Evolutionary conservation across 2,113 vertebrate species (phyloP).

Genomic region (Nothocercus julius): DNA sequence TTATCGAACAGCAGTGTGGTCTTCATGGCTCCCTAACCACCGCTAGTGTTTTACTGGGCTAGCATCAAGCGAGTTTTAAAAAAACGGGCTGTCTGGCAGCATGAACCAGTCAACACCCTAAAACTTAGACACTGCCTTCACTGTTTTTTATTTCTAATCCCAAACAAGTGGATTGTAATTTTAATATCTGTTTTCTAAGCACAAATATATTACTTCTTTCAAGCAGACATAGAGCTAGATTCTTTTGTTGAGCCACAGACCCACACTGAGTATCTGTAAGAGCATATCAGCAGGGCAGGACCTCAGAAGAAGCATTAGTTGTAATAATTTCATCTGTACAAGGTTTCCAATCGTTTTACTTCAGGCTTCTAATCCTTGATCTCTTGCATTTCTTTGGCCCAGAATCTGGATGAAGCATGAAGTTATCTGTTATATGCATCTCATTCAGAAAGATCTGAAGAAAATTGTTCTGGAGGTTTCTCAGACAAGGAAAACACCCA

Average conservation of each 20-base stretch:
- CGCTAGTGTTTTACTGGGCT: background rate
- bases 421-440: background rate
- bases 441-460: background rate
- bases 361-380: background rate
- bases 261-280: conserved; percentile 3
- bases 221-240: conserved; percentile 40
- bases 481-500: background rate
- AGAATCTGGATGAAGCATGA: background rate
- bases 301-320: background rate
- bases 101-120: background rate
- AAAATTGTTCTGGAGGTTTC: background rate
- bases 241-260: conserved; percentile 52
- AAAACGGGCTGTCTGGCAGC: background rate
- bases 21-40: background rate
- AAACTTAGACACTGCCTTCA: background rate
- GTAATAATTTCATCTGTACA: background rate
- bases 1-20: background rate
- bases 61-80: background rate
- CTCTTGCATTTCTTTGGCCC: background rate
- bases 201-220: conserved; percentile 51
- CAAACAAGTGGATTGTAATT: background rate
- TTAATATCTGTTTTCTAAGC: conserved; percentile 55
- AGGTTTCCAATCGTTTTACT: background rate
- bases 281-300: background rate
- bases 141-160: background rate